Evolutionary conservation across 2,797 vertebrate genomes (phyloP).

Genomic region (Gallinago stenura): DNA sequence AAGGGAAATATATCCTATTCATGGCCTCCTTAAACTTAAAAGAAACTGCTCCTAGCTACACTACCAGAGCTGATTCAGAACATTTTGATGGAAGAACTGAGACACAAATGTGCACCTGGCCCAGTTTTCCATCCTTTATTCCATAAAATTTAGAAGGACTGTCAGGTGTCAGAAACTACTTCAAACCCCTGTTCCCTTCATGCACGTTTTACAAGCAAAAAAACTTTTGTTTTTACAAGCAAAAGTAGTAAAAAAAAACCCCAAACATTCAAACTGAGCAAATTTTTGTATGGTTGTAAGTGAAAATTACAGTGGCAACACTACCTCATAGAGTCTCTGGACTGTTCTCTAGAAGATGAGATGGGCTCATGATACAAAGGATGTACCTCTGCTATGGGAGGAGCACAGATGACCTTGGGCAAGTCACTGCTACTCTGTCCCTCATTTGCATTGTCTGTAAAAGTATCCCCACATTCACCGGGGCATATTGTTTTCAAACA

Average conservation of each 20-base stretch:
- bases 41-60: not conserved
- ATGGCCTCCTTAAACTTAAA: not conserved
- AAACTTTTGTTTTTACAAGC: not conserved
- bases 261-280: not conserved
- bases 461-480: not conserved
- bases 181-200: not conserved
- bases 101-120: not conserved
- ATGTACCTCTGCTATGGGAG: not conserved
- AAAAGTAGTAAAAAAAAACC: not conserved
- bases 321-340: not conserved
- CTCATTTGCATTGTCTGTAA: not conserved
- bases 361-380: fast-evolving
- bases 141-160: not conserved
- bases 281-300: not conserved
- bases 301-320: not conserved
- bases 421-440: not conserved
- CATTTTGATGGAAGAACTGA: not conserved
- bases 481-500: not conserved
- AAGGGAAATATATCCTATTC: not conserved
- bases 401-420: not conserved
- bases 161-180: not conserved
- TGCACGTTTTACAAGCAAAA: not conserved
- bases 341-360: not conserved
- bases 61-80: not conserved
- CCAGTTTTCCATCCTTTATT: not conserved